These are phyloP conservation scores for Meghimatium bilineatum DNA, from an alignment of 2,888 invertebrate genomes.

Conservation along the genomic window DNA sequence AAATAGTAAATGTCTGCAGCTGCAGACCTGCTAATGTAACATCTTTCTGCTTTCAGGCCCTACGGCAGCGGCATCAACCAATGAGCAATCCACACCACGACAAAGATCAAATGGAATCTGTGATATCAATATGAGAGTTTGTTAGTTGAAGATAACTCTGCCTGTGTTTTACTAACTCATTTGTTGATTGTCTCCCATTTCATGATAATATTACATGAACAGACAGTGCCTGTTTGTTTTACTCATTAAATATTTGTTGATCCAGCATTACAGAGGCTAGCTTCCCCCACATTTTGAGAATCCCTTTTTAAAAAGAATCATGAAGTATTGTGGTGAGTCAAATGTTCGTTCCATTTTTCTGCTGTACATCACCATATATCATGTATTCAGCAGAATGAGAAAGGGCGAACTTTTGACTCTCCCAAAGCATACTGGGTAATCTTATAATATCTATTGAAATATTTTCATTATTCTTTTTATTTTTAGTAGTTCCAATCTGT, in stretches of 20 bases:
- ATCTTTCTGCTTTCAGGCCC: conserved; percentile 4
- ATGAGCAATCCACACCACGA: conserved; percentile 1
- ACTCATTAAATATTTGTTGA: neutral
- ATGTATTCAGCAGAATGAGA: too few relatives aligned
- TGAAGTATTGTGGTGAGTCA: too few relatives aligned
- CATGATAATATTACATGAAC: neutral
- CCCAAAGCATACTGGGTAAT: too few relatives aligned
- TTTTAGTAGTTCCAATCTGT: too few relatives aligned
- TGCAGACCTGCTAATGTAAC: neutral
- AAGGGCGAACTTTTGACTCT: too few relatives aligned
- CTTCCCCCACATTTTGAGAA: neutral
- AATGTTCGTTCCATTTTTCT: too few relatives aligned
- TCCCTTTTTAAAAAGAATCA: too few relatives aligned
- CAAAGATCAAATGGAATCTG: conserved; percentile 23
- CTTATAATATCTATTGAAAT: too few relatives aligned
- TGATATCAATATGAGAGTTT: conserved; percentile 28
- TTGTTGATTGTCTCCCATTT: conserved; percentile 6
- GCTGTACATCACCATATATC: too few relatives aligned
- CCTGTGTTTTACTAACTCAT: neutral
- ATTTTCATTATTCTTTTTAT: too few relatives aligned
- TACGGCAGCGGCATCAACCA: neutral
- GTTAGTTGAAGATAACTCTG: neutral
- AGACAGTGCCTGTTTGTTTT: conserved; percentile 18
- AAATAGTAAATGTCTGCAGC: too few relatives aligned
- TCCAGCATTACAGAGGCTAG: neutral